Conservation (phyloP, 2,113 vertebrate genomes). For the Phodopus roborovskii region DNA sequence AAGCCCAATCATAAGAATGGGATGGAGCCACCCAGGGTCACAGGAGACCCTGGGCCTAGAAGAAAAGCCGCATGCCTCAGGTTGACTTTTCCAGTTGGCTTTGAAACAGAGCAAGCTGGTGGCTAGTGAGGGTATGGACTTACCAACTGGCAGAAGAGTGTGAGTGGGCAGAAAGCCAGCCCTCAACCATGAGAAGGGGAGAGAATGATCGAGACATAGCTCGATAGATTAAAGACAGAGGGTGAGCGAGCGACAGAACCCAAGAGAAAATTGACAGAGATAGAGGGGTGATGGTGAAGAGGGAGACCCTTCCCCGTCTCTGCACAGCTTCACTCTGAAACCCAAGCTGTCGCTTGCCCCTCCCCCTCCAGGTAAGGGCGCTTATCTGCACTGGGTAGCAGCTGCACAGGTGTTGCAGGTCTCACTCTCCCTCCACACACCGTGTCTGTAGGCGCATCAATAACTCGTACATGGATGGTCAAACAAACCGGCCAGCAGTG, state of each 20-base stretch:
- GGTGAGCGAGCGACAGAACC: background rate
- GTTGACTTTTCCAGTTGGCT: background rate
- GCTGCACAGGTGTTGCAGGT: background rate
- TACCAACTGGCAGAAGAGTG: background rate
- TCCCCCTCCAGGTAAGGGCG: background rate
- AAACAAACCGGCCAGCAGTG: background rate
- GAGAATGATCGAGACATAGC: background rate
- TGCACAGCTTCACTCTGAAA: background rate
- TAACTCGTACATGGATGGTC: background rate
- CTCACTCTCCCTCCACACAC: background rate
- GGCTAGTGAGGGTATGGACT: background rate
- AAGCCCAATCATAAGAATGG: background rate
- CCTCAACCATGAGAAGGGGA: background rate
- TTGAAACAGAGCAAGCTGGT: background rate
- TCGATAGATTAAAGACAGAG: background rate
- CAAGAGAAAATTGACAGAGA: background rate
- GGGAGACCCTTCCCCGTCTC: background rate
- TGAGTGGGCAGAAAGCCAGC: background rate
- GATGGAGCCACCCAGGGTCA: background rate
- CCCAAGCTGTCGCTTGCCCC: background rate
- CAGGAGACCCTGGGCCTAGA: background rate
- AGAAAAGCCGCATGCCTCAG: background rate
- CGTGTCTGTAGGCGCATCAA: background rate
- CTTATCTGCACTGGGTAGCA: slow-evolving; percentile 27
- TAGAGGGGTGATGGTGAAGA: background rate